phyloP scores from a whole-genome alignment of 2,797 vertebrate genomes.

The Enteromius thamalakanensis region DNA sequence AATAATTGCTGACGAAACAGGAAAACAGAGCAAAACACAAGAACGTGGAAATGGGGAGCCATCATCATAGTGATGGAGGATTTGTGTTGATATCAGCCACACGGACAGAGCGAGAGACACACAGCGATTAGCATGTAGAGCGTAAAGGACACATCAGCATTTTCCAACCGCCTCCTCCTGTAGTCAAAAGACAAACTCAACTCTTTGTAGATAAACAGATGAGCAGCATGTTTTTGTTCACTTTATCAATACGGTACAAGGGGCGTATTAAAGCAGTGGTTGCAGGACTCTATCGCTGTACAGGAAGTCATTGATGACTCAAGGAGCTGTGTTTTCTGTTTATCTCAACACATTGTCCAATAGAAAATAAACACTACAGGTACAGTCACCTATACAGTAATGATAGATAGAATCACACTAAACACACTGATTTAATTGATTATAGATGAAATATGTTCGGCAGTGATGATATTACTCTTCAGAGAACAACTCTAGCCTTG shows the following conservation, averaged over 20 bases:
- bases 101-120: conserved; percentile 39
- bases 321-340: background rate
- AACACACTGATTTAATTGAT: background rate
- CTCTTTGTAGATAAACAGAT: conserved; percentile 68
- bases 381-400: background rate
- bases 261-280: background rate
- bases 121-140: conserved; percentile 49
- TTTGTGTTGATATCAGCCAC: conserved; percentile 59
- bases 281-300: conserved; percentile 4
- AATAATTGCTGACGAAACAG: conserved; percentile 78
- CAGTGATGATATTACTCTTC: background rate
- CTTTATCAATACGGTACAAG: conserved; percentile 38
- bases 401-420: background rate
- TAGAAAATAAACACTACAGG: background rate
- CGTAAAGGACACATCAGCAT: conserved; percentile 54
- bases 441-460: background rate
- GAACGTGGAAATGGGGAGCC: conserved; percentile 45
- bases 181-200: conserved; percentile 66
- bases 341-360: background rate
- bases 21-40: conserved; percentile 46
- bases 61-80: conserved; percentile 27
- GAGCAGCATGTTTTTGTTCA: conserved; percentile 33
- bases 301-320: background rate
- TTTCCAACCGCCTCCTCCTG: conserved; percentile 43
- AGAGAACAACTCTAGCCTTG: background rate